These are phyloP conservation scores for Rhingia rostrata DNA, from an alignment of 2,888 invertebrate genomes.

Conservation along the genomic window DNA sequence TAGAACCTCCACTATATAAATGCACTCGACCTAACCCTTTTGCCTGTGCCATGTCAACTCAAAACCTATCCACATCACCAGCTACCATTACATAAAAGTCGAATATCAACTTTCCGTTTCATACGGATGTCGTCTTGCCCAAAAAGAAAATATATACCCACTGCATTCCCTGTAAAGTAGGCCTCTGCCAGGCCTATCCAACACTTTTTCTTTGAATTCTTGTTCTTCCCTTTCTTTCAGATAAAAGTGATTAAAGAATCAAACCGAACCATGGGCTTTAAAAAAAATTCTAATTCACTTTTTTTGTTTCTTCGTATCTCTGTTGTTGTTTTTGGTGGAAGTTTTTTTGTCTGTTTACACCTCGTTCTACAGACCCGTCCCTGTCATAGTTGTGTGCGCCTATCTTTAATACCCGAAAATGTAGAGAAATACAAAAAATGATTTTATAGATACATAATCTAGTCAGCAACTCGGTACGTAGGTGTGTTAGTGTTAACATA, in stretches of 20 bases:
- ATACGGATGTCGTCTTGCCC: constrained; percentile 34
- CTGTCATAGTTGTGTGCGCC: not conserved
- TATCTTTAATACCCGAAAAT: constrained; percentile 20
- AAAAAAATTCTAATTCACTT: constrained; percentile 63
- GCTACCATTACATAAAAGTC: constrained; percentile 35
- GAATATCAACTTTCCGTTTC: constrained; percentile 72
- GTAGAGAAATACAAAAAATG: not conserved
- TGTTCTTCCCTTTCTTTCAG: not conserved
- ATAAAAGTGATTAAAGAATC: constrained; percentile 26
- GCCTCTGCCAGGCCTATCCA: constrained; percentile 42
- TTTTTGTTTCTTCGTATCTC: constrained; percentile 21
- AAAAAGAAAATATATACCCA: constrained; percentile 9
- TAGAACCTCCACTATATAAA: constrained; percentile 16
- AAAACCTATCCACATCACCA: constrained; percentile 1
- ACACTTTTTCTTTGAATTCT: constrained; percentile 8
- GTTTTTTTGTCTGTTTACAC: constrained; percentile 17
- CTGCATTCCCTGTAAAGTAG: constrained; percentile 48
- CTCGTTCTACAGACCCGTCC: not conserved
- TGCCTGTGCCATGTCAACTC: not conserved
- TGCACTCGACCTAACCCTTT: constrained; percentile 32
- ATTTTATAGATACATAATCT: not conserved
- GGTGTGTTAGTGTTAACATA: constrained; percentile 8
- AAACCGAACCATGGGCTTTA: constrained; percentile 24
- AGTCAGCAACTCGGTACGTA: not conserved
- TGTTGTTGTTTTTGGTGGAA: not conserved